Conservation (phyloP, 2,113 vertebrate species). For the Crotophaga sulcirostris region DNA sequence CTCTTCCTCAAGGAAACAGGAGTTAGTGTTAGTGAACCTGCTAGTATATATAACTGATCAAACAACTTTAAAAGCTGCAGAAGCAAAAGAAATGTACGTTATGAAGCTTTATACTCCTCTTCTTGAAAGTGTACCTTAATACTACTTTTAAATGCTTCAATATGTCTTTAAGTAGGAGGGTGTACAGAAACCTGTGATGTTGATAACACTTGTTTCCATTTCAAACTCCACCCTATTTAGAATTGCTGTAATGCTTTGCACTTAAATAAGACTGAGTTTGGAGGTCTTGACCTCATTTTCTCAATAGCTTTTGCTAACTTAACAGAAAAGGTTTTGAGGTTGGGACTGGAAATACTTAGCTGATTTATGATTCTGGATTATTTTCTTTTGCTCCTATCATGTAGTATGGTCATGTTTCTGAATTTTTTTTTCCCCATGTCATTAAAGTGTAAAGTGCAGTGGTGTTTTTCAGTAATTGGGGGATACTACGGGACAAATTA, state of each 20-base stretch:
- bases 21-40: neutral
- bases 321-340: neutral
- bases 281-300: constrained; percentile 40
- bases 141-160: neutral
- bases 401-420: neutral
- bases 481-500: neutral
- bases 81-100: neutral
- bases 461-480: neutral
- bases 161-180: neutral
- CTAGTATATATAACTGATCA: neutral
- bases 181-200: neutral
- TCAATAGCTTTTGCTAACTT: constrained; percentile 15
- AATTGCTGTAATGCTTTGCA: constrained; percentile 2
- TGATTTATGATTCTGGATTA: neutral
- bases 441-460: neutral
- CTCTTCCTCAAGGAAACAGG: neutral
- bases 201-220: constrained; percentile 6
- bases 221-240: neutral
- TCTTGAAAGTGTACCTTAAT: neutral
- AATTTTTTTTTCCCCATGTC: neutral
- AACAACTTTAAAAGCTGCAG: neutral
- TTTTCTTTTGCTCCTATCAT: constrained; percentile 1
- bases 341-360: neutral
- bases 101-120: neutral
- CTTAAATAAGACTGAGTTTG: constrained; percentile 12